Evolutionary conservation across 2,888 invertebrate genomes (phyloP), one percentile per base, ranked within the genome.

Genomic region (Philhelius pedissequus): DNA sequence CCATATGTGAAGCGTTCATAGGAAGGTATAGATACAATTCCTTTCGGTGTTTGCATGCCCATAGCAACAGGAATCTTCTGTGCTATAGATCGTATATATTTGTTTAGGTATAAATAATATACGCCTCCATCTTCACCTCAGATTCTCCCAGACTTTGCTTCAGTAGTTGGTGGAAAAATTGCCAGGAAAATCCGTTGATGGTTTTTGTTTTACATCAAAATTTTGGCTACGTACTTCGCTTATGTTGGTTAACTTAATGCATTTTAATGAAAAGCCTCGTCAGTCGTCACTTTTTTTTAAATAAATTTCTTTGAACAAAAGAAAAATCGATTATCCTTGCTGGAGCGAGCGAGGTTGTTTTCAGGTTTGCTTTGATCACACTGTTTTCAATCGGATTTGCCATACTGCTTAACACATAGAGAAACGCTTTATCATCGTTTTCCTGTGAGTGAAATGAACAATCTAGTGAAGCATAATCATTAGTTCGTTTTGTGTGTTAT

Each of bases 361-460:
- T n/a, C n/a, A n/a, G n/a, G 13, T 4, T 25, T 25, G n/a, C n/a
- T 50, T 7, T 45, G 0, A 62, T 64, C 52, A 25, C n/a, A 25
- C 3, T 9, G 8, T n/a, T 48, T 38, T 25, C 8, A 40, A 4
- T 15, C 5, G 25, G 25, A 15, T 25, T 38, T 9, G 4, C 11
- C 35, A 22, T 8, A 15, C 32, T 45, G 30, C 35, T 70, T 13
- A 48, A 35, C 40, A 58, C 35, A 73, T 7, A 48, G 32, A n/a
- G 15, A 66, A 77, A 9, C 30, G 82, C 77, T 77, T 77, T 69
- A 77, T 82, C 82, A 82, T 68, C 77, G 32, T 60, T 77, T 71
- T 73, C 66, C 77, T 73, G 60, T 73, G 45, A 60, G 71, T 76
- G 73, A 73, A 68, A 60, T 66, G 68, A 73, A 76, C 56, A 76